Evolutionary conservation across 2,888 invertebrate species (phyloP).

Genomic region (Drosophila mimetica): DNA sequence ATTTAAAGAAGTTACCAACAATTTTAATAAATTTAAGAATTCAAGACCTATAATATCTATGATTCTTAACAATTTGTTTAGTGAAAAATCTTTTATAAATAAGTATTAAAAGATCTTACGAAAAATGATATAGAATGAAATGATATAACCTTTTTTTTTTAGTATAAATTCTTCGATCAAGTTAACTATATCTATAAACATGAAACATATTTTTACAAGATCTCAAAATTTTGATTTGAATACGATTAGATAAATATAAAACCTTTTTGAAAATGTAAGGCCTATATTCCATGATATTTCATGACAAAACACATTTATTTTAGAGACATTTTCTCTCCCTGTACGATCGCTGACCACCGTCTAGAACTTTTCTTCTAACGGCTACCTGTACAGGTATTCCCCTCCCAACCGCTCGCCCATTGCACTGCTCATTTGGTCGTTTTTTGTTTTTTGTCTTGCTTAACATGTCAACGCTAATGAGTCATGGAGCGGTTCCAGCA

Average conservation of each 20-base stretch:
- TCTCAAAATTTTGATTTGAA: neutral
- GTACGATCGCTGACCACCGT: conserved; percentile 24
- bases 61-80: too few species aligned
- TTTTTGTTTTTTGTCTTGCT: conserved; percentile 24
- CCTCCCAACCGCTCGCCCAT: neutral
- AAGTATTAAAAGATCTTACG: neutral
- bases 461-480: conserved; percentile 74
- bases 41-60: too few species aligned
- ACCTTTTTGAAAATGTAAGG: too few species aligned
- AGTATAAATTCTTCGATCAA: too few species aligned
- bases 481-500: conserved; percentile 54
- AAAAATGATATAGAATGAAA: too few species aligned
- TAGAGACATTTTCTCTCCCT: neutral
- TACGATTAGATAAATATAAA: too few species aligned
- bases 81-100: too few species aligned
- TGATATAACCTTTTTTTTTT: too few species aligned
- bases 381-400: conserved; percentile 25
- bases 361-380: conserved; percentile 42
- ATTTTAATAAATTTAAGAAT: neutral
- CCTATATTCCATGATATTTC: too few species aligned
- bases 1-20: neutral
- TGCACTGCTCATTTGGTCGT: conserved; percentile 1
- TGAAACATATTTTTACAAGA: neutral
- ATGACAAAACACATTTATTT: neutral
- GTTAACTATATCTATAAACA: too few species aligned